These are phyloP conservation scores for Stegodyphus dumicola DNA, from an alignment of 1,140 invertebrate species.

Conservation along the genomic window DNA sequence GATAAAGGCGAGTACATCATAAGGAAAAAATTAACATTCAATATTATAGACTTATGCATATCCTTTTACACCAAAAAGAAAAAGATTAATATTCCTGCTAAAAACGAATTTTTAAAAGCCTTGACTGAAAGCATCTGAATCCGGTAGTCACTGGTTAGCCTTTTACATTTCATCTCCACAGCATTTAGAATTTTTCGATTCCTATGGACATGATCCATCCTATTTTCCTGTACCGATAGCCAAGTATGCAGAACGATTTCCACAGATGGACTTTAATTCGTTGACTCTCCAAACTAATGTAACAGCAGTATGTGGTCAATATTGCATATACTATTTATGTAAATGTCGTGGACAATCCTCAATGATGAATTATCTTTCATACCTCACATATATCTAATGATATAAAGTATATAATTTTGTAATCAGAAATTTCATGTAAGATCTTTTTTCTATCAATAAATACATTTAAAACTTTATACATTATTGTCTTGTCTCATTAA, in stretches of 20 bases:
- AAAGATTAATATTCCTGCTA: too few species aligned
- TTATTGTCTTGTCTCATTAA: not conserved
- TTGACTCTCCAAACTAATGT: not conserved
- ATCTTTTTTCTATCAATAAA: not conserved
- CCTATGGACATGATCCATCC: not conserved
- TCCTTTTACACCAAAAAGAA: too few species aligned
- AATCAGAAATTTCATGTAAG: not conserved
- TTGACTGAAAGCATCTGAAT: not conserved
- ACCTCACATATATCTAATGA: slow-evolving; percentile 1
- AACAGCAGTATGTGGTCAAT: slow-evolving; percentile 24
- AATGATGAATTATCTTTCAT: not conserved
- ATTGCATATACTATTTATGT: slow-evolving; percentile 25
- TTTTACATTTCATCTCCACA: not conserved
- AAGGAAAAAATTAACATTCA: too few species aligned
- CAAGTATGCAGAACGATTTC: not conserved
- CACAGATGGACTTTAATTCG: not conserved
- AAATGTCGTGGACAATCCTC: slow-evolving; percentile 2
- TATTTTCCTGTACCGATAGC: slow-evolving; percentile 1
- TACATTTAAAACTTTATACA: not conserved
- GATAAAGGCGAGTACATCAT: too few species aligned
- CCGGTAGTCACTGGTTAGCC: slow-evolving; percentile 1
- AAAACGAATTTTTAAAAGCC: too few species aligned
- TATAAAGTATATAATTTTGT: not conserved
- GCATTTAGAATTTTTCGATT: slow-evolving; percentile 5
- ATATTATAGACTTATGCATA: too few species aligned